Conservation (phyloP, 2,888 invertebrate species). For the Apoda limacodes region DNA sequence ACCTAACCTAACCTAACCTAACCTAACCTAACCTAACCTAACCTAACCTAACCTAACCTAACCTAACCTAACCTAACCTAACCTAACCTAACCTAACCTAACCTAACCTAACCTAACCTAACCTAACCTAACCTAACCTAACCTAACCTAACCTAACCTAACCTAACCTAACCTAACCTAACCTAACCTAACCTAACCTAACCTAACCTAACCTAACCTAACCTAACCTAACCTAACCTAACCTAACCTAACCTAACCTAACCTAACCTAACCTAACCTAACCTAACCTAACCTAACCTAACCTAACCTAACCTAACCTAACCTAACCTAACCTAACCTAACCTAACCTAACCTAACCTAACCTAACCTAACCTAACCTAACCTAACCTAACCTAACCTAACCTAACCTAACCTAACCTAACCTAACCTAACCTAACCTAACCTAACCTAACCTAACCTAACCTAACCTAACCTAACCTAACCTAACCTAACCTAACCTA, state of each 20-base stretch:
- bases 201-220: slow-evolving; percentile 18
- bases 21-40: too few species aligned
- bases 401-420: slow-evolving; percentile 15
- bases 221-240: slow-evolving; percentile 18
- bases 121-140: too few species aligned
- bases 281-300: slow-evolving; percentile 17
- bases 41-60: too few species aligned
- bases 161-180: too few species aligned
- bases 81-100: too few species aligned
- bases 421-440: slow-evolving; percentile 14
- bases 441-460: slow-evolving; percentile 16
- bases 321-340: slow-evolving; percentile 18
- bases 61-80: too few species aligned
- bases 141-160: too few species aligned
- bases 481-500: slow-evolving; percentile 20
- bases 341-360: slow-evolving; percentile 18
- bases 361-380: slow-evolving; percentile 19
- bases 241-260: slow-evolving; percentile 17
- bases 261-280: slow-evolving; percentile 18
- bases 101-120: too few species aligned
- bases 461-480: slow-evolving; percentile 18
- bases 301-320: slow-evolving; percentile 18
- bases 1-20: too few species aligned
- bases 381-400: slow-evolving; percentile 19
- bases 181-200: slow-evolving; percentile 18